Evolutionary conservation across 2,797 vertebrate genomes (phyloP).

Genomic region (Siniperca scherzeri): DNA sequence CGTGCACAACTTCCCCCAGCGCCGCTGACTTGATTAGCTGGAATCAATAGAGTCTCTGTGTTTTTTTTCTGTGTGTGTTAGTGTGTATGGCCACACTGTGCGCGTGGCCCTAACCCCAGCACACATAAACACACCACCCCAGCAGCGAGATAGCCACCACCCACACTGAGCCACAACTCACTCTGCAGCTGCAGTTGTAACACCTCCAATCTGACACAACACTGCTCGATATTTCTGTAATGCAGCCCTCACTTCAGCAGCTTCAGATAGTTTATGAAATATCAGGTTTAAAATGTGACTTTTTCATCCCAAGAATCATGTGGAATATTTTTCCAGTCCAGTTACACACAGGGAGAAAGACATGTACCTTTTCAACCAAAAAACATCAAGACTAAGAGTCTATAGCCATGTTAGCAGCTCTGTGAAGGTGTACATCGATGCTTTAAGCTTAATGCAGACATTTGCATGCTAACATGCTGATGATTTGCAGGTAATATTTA

Average conservation of each 20-base stretch:
- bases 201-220: constrained; percentile 57
- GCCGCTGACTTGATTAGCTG: constrained; percentile 79
- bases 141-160: constrained; percentile 71
- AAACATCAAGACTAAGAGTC: not conserved
- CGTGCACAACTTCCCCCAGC: constrained; percentile 75
- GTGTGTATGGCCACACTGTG: constrained; percentile 63
- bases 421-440: not conserved
- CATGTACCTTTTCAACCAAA: not conserved
- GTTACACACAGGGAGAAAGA: not conserved
- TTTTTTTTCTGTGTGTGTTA: constrained; percentile 48
- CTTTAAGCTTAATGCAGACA: not conserved
- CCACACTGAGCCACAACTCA: constrained; percentile 67
- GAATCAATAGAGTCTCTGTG: constrained; percentile 88
- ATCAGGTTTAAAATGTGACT: not conserved
- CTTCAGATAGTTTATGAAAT: not conserved
- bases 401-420: not conserved
- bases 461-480: not conserved
- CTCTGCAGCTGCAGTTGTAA: constrained; percentile 71
- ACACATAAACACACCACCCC: constrained; percentile 82
- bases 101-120: constrained; percentile 78
- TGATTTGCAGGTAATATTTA: not conserved
- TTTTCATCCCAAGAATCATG: not conserved
- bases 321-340: not conserved
- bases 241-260: not conserved
- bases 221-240: constrained; percentile 44